Conservation (phyloP, 2,797 vertebrate genomes). For the Apogon hyalosoma region DNA sequence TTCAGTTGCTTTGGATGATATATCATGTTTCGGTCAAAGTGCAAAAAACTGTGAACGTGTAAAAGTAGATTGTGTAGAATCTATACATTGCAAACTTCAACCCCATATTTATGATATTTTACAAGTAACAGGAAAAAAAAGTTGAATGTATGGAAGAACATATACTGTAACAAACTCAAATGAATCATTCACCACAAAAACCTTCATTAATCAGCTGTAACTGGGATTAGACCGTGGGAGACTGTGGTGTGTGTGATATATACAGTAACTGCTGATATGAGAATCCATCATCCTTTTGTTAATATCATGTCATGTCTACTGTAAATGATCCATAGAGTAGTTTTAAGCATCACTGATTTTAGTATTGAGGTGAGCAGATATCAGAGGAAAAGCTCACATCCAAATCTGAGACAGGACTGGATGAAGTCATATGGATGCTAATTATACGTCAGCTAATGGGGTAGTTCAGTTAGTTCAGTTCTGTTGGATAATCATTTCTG, state of each 20-base stretch:
- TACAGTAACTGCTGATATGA: background rate
- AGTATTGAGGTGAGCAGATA: slow-evolving; percentile 8
- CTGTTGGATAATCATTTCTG: no score
- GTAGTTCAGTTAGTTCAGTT: no score
- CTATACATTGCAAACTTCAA: background rate
- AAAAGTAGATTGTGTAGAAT: background rate
- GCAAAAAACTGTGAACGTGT: slow-evolving; percentile 28
- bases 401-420: slow-evolving; percentile 42
- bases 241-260: background rate
- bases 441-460: no score
- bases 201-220: slow-evolving; percentile 1
- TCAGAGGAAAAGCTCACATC: slow-evolving; percentile 26
- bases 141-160: background rate
- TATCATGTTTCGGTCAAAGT: slow-evolving; percentile 71
- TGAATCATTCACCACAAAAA: background rate
- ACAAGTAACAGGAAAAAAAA: background rate
- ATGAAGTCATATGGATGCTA: slow-evolving; percentile 6
- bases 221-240: slow-evolving; percentile 2
- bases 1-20: slow-evolving; percentile 40
- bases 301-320: slow-evolving; percentile 4
- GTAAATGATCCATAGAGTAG: slow-evolving; percentile 51
- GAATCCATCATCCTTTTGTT: slow-evolving; percentile 7
- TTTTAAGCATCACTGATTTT: slow-evolving; percentile 35
- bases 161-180: background rate
- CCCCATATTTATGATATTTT: background rate